Evolutionary conservation across 2,113 vertebrate species (phyloP).

Genomic region (Probosciger aterrimus): DNA sequence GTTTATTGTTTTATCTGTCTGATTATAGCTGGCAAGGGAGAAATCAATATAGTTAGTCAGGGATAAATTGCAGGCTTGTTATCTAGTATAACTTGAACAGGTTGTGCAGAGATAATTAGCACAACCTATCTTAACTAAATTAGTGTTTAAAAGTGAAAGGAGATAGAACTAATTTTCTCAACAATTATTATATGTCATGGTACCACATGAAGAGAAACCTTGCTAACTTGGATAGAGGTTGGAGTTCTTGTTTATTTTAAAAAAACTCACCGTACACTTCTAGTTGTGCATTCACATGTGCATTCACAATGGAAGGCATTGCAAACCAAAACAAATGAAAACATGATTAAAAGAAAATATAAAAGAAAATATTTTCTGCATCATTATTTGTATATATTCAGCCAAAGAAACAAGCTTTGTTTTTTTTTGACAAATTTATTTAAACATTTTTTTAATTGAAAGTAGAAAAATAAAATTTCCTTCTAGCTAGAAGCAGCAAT

Average conservation of each 20-base stretch:
- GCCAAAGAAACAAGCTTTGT: neutral
- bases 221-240: neutral
- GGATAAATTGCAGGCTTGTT: constrained; percentile 35
- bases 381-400: neutral
- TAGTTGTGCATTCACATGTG: neutral
- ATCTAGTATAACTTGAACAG: constrained; percentile 12
- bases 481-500: neutral
- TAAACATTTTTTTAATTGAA: neutral
- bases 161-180: neutral
- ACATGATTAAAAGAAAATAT: neutral
- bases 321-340: neutral
- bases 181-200: neutral
- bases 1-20: constrained; percentile 46
- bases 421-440: neutral
- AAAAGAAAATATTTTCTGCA: neutral
- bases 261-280: neutral
- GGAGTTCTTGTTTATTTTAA: neutral
- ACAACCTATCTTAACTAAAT: constrained; percentile 35
- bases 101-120: constrained; percentile 22
- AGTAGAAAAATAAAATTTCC: neutral
- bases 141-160: neutral
- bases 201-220: neutral
- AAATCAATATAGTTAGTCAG: constrained; percentile 48
- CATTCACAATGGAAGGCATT: neutral
- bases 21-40: constrained; percentile 27